Evolutionary conservation across 2,888 invertebrate species (phyloP).

Genomic region (Pteria penguin): DNA sequence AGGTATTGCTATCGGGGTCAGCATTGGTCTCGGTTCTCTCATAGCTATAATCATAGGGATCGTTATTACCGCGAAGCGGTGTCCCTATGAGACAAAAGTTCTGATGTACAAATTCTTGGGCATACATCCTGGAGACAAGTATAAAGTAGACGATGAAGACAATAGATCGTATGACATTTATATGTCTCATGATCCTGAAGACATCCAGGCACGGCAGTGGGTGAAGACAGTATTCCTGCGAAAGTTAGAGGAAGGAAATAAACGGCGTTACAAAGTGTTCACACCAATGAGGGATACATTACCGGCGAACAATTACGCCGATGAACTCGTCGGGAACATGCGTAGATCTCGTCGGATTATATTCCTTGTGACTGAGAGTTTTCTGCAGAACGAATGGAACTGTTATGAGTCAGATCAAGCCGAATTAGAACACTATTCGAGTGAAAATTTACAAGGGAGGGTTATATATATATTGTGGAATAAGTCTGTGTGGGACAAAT

Average conservation of each 20-base stretch:
- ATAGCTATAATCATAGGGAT: constrained; percentile 23
- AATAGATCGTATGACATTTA: constrained; percentile 49
- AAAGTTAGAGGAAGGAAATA: constrained; percentile 46
- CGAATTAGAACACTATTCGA: constrained; percentile 41
- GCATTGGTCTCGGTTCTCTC: constrained; percentile 13
- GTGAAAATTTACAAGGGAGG: constrained; percentile 25
- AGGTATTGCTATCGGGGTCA: constrained; percentile 19
- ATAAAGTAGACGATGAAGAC: constrained; percentile 42
- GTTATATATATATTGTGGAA: constrained; percentile 43
- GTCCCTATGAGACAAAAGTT: constrained; percentile 60
- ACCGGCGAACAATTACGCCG: constrained; percentile 28
- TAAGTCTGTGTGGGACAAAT: constrained; percentile 10
- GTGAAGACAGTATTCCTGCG: constrained; percentile 42
- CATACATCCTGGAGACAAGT: constrained; percentile 47
- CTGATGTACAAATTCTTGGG: constrained; percentile 46
- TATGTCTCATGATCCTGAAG: constrained; percentile 42
- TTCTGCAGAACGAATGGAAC: constrained; percentile 42
- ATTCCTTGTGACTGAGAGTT: constrained; percentile 48
- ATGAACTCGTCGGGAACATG: constrained; percentile 41
- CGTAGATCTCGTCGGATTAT: constrained; percentile 46
- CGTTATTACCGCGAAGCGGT: constrained; percentile 45
- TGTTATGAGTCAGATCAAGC: constrained; percentile 46
- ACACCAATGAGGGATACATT: constrained; percentile 43
- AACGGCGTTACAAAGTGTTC: constrained; percentile 45
- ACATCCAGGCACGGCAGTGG: constrained; percentile 52